Percentiles rank a stretch among this genome's conserved stretches.
These are phyloP conservation scores for Acromyrmex heyeri DNA, from an alignment of 1,140 invertebrate species.

Conservation along the genomic window DNA sequence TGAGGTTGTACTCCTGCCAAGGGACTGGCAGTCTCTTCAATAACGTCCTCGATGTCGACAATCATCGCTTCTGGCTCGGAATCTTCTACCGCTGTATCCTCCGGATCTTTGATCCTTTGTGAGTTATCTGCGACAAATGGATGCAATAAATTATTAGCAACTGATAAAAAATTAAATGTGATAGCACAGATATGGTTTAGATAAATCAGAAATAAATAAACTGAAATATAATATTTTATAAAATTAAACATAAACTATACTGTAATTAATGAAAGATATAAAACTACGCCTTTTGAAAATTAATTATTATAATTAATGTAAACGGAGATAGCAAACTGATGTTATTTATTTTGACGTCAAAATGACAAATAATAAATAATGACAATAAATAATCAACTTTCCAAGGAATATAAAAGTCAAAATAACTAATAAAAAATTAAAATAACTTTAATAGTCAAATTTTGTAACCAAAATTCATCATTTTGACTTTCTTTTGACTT, in stretches of 20 bases:
- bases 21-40: constrained; percentile 87
- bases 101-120: constrained; percentile 73
- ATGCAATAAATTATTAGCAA: background rate
- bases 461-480: no score
- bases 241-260: background rate
- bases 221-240: background rate
- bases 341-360: no score
- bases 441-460: no score
- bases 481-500: no score
- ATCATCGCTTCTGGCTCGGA: constrained; percentile 87
- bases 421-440: no score
- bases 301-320: background rate
- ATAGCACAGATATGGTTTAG: background rate
- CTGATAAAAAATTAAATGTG: background rate
- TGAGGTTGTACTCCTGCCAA: constrained; percentile 89
- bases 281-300: background rate
- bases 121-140: constrained; percentile 67
- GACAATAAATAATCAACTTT: no score
- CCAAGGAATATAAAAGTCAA: no score
- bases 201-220: background rate
- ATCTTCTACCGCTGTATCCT: constrained; percentile 81
- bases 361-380: no score
- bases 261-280: background rate
- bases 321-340: no score
- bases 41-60: constrained; percentile 86